Base-by-base conservation (phyloP, 2,888 invertebrate species). In the Ariolimax columbianus region DNA sequence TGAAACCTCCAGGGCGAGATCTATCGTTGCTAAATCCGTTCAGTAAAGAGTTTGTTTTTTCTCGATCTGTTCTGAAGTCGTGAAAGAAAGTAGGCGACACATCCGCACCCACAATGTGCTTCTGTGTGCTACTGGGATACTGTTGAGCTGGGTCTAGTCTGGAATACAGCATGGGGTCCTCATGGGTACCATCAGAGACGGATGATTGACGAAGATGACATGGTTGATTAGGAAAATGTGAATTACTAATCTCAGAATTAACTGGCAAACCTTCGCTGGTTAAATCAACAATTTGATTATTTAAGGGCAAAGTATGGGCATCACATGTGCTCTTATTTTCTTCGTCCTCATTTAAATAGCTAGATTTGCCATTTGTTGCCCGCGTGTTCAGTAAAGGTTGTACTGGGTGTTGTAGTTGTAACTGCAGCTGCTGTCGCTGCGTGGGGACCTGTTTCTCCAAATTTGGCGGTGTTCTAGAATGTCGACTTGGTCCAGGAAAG, bases 1-100 rank as follows among this genome's bases (percentile, higher is more conserved):
- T 38, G 33, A 84, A 84, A 17, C 79, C 84, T 33, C 84, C 79
- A 30, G 84, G 84, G 3, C 84, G 63, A n/a, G 84, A 77, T 36
- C 84, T 78, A 36, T 84, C 84, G 33, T 33, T 83, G 43, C 59
- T 70, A 30, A 84, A 79, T 26, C 73, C 79, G 38, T 63, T 79
- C 0, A 79, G 63, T 30, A 84, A 38, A 0, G 77, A n/a, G 33
- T 17, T 43, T 1, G 47, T 11, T 75, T 75, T 82, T 6, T 82
- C 82, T 43, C 33, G 82, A 51, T 40, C 66, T 68, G 51, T 17
- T 51, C n/a, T 40, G 51, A 33, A 77, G 11, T 77, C 77, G 2
- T 26, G 75, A 43, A 68, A 83, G 11, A 83, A 63, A 26, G 77
- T 14, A 2, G 59, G 75, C 36, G 51, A 19, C 17, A 59, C 6